Evolutionary conservation across 2,888 invertebrate species (phyloP).

Genomic region (Tetranychus truncatus): DNA sequence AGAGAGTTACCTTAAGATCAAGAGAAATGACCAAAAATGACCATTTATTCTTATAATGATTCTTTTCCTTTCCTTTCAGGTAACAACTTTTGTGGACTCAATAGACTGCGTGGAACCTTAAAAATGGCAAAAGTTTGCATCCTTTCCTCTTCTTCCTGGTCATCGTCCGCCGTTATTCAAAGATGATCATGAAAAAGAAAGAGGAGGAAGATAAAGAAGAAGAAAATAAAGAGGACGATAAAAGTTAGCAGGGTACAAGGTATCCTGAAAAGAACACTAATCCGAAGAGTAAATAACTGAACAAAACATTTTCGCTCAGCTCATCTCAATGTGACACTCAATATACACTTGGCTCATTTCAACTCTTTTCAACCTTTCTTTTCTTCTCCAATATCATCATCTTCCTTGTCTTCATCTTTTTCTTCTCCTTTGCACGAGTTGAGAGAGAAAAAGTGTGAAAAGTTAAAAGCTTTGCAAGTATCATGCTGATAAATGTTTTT

Average conservation of each 20-base stretch:
- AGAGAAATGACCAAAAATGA: too few relatives aligned
- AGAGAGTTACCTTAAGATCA: too few relatives aligned
- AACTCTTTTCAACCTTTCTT: too few relatives aligned
- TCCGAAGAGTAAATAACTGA: background rate
- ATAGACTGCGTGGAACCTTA: background rate
- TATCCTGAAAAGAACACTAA: background rate
- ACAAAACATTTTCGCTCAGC: background rate
- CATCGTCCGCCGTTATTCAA: background rate
- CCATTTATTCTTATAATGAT: background rate
- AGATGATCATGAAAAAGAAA: slow-evolving; percentile 3
- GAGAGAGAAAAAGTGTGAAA: background rate
- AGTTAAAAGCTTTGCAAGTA: background rate
- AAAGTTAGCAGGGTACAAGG: background rate
- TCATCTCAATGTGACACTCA: background rate
- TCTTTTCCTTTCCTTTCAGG: background rate
- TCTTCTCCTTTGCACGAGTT: background rate
- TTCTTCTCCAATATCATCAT: background rate
- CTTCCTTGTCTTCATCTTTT: background rate
- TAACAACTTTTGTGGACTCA: background rate
- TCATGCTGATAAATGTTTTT: background rate
- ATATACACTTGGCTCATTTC: background rate
- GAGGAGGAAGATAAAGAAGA: too few relatives aligned
- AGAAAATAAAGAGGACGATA: background rate
- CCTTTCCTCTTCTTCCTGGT: background rate
- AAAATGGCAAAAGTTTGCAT: background rate